A percentile compares a stretch with the other conserved stretches of the same genome.
Conservation (phyloP, 37 sponge, comb jelly and placozoan genomes). For the Beroe ovata region DNA sequence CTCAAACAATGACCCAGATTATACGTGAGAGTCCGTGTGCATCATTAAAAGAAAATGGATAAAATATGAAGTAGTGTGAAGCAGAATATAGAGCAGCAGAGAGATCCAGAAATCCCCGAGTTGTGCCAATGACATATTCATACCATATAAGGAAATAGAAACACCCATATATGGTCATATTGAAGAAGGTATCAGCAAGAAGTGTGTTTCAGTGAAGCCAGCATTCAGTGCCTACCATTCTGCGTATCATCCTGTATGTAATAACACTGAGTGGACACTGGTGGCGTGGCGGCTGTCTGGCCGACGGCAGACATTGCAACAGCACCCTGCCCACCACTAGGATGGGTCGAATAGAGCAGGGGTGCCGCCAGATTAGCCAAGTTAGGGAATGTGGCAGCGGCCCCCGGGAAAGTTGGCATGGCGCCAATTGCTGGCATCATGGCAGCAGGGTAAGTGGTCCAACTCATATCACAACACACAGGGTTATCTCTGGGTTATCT, state of each 20-base stretch:
- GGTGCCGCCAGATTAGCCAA: conserved; percentile 34
- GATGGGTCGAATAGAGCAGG: conserved; percentile 13
- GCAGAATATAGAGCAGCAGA: too few species aligned
- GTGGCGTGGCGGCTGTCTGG: not conserved
- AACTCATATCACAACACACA: not conserved
- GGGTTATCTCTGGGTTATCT: not conserved
- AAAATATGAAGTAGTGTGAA: too few species aligned
- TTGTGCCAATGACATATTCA: too few species aligned
- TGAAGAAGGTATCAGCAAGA: too few species aligned
- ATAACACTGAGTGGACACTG: conserved; percentile 12
- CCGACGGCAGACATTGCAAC: not conserved
- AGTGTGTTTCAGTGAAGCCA: too few species aligned
- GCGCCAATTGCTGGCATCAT: not conserved
- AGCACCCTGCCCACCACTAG: not conserved
- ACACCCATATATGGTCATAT: too few species aligned
- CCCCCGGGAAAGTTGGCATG: not conserved
- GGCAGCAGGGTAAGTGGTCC: not conserved
- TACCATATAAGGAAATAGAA: too few species aligned
- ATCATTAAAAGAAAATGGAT: too few species aligned
- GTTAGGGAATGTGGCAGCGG: conserved; percentile 7
- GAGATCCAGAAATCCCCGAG: too few species aligned
- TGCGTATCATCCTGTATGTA: not conserved
- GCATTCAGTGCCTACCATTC: conserved; percentile 13
- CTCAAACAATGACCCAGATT: too few species aligned
- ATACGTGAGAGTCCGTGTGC: too few species aligned